Evolutionary conservation across 2,797 vertebrate genomes (phyloP).

Genomic region (Ciconia nigra): DNA sequence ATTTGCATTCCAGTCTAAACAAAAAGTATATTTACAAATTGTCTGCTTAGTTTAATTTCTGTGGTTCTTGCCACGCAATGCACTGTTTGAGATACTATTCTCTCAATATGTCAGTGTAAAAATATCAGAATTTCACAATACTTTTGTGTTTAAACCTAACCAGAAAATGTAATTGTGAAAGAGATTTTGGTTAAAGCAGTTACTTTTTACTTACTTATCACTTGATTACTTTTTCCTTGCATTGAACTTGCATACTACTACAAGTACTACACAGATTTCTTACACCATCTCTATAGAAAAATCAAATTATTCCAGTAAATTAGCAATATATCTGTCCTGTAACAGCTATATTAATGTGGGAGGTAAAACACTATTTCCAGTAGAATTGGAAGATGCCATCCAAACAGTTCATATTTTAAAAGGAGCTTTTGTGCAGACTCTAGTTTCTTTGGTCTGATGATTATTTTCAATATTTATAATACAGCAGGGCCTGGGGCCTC

Average conservation of each 20-base stretch:
- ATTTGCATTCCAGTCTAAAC: constrained; percentile 38
- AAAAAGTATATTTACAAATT: constrained; percentile 35
- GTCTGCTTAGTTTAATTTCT: neutral
- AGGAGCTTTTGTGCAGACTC: neutral
- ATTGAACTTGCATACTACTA: neutral
- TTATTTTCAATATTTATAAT: constrained; percentile 40
- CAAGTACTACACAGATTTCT: neutral
- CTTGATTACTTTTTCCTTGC: neutral
- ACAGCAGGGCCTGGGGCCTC: neutral
- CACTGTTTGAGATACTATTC: neutral
- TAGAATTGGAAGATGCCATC: neutral
- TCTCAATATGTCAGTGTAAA: neutral
- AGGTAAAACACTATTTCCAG: neutral
- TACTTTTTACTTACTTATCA: neutral
- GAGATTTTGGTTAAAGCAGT: neutral
- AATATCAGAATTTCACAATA: neutral
- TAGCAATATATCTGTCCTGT: neutral
- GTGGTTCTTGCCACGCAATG: neutral
- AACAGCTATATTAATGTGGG: neutral
- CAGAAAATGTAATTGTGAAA: neutral
- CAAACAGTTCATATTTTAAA: neutral
- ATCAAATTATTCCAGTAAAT: neutral
- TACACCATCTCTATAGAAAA: neutral
- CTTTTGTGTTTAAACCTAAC: neutral
- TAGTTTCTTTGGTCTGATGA: neutral